Conservation (phyloP, 2,113 vertebrate genomes). For the Cebus imitator region DNA sequence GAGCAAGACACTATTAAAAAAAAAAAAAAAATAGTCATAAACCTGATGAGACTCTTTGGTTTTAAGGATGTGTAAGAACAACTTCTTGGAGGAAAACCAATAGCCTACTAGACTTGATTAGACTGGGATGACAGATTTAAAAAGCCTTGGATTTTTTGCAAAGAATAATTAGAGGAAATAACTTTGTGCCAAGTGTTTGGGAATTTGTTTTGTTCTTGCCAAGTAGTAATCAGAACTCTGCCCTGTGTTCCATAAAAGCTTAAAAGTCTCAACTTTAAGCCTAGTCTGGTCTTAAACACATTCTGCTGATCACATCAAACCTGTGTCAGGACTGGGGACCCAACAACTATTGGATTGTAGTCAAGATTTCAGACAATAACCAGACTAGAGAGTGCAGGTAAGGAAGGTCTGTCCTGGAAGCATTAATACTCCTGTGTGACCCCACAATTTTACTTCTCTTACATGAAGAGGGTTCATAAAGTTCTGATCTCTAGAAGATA, state of each 20-base stretch:
- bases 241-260: background rate
- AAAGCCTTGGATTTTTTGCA: background rate
- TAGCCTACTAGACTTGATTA: background rate
- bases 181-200: background rate
- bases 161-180: conserved; percentile 3
- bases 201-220: background rate
- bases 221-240: background rate
- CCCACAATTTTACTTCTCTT: background rate
- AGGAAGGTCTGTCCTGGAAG: background rate
- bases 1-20: too few relatives aligned
- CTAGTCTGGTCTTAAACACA: background rate
- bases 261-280: background rate
- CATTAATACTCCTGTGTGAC: background rate
- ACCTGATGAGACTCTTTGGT: conserved; percentile 16
- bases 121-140: background rate
- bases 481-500: background rate
- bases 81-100: conserved; percentile 39
- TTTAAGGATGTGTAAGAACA: conserved; percentile 25
- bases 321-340: background rate
- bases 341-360: background rate
- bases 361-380: background rate
- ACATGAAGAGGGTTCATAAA: background rate
- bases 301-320: background rate
- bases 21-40: background rate
- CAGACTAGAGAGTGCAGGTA: background rate